Evolutionary conservation across 1,140 invertebrate genomes (phyloP).

Genomic region (Heliothis virescens): DNA sequence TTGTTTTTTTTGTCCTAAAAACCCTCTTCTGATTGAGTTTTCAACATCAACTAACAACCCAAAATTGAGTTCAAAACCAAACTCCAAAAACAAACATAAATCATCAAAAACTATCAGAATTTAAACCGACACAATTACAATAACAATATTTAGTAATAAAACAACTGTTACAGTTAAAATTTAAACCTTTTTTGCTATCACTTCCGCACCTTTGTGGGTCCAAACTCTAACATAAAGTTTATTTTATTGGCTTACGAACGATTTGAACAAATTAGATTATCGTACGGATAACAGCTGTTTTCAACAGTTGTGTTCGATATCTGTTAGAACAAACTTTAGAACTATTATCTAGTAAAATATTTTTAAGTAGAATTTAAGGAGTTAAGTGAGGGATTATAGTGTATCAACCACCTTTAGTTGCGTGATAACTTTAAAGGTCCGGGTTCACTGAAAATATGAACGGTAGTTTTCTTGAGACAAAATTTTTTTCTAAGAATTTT

Average conservation of each 20-base stretch:
- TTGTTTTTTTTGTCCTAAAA: too few species aligned
- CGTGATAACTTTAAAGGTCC: too few species aligned
- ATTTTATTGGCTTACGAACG: slow-evolving; percentile 62
- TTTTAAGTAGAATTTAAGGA: slow-evolving; percentile 27
- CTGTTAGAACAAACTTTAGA: slow-evolving; percentile 6
- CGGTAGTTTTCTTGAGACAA: too few species aligned
- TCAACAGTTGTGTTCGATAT: slow-evolving; percentile 51
- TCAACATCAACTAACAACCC: too few species aligned
- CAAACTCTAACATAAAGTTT: slow-evolving; percentile 45
- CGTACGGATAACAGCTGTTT: slow-evolving; percentile 55
- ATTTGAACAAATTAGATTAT: slow-evolving; percentile 75
- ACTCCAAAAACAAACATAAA: neutral
- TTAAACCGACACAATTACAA: slow-evolving; percentile 28
- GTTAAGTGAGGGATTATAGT: neutral
- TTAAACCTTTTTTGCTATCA: slow-evolving; percentile 45
- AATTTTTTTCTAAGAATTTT: too few species aligned
- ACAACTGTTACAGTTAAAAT: slow-evolving; percentile 48
- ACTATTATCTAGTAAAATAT: slow-evolving; percentile 31
- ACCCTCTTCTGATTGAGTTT: too few species aligned
- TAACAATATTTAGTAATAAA: slow-evolving; percentile 23
- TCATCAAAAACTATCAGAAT: slow-evolving; percentile 6
- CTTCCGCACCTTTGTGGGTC: slow-evolving; percentile 45
- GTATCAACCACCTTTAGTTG: too few species aligned
- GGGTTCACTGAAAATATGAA: too few species aligned
- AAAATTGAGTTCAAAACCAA: too few species aligned